phyloP scores from a whole-genome alignment of 2,113 vertebrate species.

The Phyllostomus discolor region DNA sequence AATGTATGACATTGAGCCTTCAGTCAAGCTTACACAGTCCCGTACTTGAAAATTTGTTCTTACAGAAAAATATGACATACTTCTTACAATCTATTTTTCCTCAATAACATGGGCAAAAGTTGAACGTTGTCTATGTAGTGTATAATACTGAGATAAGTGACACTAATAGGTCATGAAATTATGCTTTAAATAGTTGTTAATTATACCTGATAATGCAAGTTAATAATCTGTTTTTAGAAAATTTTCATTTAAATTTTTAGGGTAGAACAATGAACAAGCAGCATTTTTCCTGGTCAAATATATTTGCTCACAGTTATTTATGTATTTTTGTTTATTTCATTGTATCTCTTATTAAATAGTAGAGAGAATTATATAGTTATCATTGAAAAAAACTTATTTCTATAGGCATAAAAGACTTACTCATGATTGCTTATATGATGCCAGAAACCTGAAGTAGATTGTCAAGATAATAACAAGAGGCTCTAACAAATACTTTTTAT shows the following conservation, averaged over 20 bases:
- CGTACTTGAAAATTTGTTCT: neutral
- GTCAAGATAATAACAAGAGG: neutral
- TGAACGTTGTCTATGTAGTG: neutral
- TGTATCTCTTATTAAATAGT: neutral
- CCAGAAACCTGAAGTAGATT: neutral
- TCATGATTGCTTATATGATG: neutral
- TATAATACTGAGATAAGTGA: neutral
- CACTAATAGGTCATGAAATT: neutral
- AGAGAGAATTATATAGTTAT: neutral
- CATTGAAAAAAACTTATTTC: neutral
- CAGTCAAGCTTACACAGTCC: neutral
- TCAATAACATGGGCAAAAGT: neutral
- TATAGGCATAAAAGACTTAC: neutral
- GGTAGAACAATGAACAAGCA: neutral
- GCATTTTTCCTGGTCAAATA: neutral
- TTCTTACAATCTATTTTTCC: neutral
- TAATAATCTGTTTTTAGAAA: neutral
- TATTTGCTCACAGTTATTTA: neutral
- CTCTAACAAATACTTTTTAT: constrained; percentile 43
- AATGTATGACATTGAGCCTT: neutral
- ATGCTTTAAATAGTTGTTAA: neutral
- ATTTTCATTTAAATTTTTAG: constrained; percentile 12
- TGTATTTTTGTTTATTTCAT: neutral
- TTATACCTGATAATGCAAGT: neutral
- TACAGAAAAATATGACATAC: neutral